Conservation (phyloP, 1,140 invertebrate species). For the Agrilus planipennis region DNA sequence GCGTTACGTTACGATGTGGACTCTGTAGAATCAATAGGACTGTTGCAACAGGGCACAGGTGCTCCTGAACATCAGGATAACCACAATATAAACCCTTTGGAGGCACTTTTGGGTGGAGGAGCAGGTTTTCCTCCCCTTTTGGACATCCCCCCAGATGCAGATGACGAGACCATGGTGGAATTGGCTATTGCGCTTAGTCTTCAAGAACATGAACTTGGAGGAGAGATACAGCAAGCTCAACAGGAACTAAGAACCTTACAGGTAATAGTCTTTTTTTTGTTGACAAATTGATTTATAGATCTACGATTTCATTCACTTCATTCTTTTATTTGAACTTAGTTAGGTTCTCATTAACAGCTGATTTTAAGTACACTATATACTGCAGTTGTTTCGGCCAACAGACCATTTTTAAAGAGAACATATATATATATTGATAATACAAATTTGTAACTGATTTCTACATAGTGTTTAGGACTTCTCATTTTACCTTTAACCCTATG, state of each 20-base stretch:
- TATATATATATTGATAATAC: too few relatives aligned
- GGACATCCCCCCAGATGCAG: constrained; percentile 81
- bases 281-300: not conserved
- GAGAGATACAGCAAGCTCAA: constrained; percentile 4
- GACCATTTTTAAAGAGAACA: too few relatives aligned
- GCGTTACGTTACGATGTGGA: constrained; percentile 42
- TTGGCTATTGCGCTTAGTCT: constrained; percentile 89
- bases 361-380: too few relatives aligned
- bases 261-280: constrained; percentile 4
- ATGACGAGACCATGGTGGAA: constrained; percentile 94
- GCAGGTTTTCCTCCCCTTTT: constrained; percentile 59
- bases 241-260: constrained; percentile 8
- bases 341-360: too few relatives aligned
- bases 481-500: too few relatives aligned
- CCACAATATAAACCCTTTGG: constrained; percentile 40
- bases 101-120: constrained; percentile 52
- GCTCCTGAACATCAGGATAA: constrained; percentile 14
- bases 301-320: too few relatives aligned
- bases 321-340: too few relatives aligned
- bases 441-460: too few relatives aligned
- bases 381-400: too few relatives aligned
- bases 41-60: constrained; percentile 21
- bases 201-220: constrained; percentile 52
- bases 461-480: too few relatives aligned
- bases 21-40: constrained; percentile 34